phyloP scores from a whole-genome alignment of 2,113 vertebrate genomes.

The Phrynosoma platyrhinos region DNA sequence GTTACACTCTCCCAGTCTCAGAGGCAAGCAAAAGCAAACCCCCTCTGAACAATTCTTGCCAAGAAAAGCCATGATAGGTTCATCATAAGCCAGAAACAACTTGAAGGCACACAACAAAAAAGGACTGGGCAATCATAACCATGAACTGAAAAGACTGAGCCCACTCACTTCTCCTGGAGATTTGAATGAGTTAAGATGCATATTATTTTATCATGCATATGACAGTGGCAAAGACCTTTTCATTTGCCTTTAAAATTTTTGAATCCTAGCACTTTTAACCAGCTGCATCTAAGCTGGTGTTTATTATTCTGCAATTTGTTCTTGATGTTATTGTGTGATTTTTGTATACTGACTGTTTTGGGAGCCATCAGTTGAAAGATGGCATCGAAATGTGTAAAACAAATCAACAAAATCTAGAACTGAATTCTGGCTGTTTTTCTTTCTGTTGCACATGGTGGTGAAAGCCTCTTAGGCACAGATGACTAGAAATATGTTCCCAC shows the following conservation, averaged over 20 bases:
- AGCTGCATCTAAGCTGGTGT: background rate
- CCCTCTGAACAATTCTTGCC: too few relatives aligned
- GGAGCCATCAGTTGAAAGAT: background rate
- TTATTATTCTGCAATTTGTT: background rate
- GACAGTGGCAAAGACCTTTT: too few relatives aligned
- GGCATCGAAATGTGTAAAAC: background rate
- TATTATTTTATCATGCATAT: too few relatives aligned
- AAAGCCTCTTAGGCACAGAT: conserved; percentile 38
- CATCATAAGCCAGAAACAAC: too few relatives aligned
- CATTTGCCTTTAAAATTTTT: background rate
- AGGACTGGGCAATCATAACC: too few relatives aligned
- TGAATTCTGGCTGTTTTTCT: conserved; percentile 28
- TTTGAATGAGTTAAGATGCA: too few relatives aligned
- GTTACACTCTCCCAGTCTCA: too few relatives aligned
- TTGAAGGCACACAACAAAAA: too few relatives aligned
- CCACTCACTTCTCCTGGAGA: too few relatives aligned
- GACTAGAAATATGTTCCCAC: conserved; percentile 19
- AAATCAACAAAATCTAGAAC: background rate
- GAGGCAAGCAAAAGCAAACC: too few relatives aligned
- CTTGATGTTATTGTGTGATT: background rate
- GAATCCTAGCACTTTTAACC: background rate
- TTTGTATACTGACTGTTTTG: background rate
- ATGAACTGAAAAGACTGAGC: too few relatives aligned
- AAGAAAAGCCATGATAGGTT: too few relatives aligned
- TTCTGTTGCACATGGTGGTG: background rate